Base-by-base conservation (phyloP, 2,888 invertebrate genomes). In the Agonopterix subpropinquella region DNA sequence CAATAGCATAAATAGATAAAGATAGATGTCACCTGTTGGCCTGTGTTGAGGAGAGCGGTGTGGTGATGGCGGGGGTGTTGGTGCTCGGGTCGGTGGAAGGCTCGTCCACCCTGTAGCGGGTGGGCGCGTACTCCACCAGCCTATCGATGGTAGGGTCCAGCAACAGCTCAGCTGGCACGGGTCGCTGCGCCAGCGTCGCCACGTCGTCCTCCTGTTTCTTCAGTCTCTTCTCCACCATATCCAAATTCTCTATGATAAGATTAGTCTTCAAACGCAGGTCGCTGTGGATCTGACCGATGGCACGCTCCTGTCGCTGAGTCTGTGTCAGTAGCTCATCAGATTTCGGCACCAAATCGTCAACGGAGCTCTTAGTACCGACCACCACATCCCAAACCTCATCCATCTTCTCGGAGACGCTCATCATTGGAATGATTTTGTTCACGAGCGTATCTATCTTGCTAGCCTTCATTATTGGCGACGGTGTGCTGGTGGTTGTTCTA, bases 301-400 rank as follows among this genome's bases (percentile, higher is more conserved):
- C 96, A 5, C 96, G 89, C 68, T 96, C 96, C 68, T 96, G 96
- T 1, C 96, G 85, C 65, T 96, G 95, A 0, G 95, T 96, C 76
- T 96, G 96, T 1, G 95, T 94, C 10, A 96, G 81, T 4, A 96
- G 81, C 62, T 95, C 95, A 70, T 96, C 95, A 0, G 96, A 96
- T 79, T 96, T 96, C 1, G 96, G 96, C 41, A 96, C 91, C 47
- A 96, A 86, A 73, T 95, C 93, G 73, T 96, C 96, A 0, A 96
- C 95, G 0, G 95, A 95, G 64, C 94, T 95, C 71, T 96, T 96
- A 2, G 96, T 96, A 10, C 96, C 96, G 1, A 96, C 95, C 9
- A 96, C 95, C 4, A 96, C 95, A 70, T 95, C 94, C 96, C 96
- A 96, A 3, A 96, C 95, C 78, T 96, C 95, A 64, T 96, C 96